A percentile compares a stretch with the other conserved stretches of the same genome.
Conservation (phyloP, 2,113 vertebrate genomes). For the Cyanocitta stelleri region DNA sequence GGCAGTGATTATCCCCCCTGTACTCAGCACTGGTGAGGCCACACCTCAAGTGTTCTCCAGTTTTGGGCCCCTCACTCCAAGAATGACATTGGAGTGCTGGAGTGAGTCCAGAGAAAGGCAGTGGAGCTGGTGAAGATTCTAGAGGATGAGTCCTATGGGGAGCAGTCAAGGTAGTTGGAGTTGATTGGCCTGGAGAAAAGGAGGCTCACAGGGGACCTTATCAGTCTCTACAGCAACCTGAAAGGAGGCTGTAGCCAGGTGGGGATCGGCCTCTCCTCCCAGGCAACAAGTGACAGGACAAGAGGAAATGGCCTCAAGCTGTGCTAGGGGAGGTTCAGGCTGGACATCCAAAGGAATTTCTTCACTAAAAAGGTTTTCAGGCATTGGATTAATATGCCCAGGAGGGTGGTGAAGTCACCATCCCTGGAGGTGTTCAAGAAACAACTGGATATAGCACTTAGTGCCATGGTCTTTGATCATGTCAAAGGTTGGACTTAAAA, state of each 20-base stretch:
- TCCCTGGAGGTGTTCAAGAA: neutral
- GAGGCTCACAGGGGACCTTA: accelerated
- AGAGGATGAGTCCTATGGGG: neutral
- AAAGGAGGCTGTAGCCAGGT: neutral
- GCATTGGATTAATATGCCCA: neutral
- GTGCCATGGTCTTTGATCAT: neutral
- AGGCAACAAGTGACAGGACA: neutral
- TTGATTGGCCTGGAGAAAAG: neutral
- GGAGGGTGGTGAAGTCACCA: neutral
- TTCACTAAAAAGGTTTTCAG: neutral
- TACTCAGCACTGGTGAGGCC: accelerated
- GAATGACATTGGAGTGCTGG: neutral
- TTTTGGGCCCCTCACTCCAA: neutral
- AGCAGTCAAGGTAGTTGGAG: neutral
- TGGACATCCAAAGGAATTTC: neutral
- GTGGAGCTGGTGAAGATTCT: neutral
- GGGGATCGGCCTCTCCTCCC: no score
- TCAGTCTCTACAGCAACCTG: neutral
- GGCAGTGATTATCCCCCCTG: neutral
- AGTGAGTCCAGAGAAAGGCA: neutral
- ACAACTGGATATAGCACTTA: neutral
- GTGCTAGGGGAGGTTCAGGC: neutral
- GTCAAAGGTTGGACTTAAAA: neutral
- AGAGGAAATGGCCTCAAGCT: neutral
- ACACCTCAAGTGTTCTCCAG: accelerated